Evolutionary conservation across 2,797 vertebrate species (phyloP), one percentile per base, ranked within the genome.

Genomic region (Taeniopygia guttata): DNA sequence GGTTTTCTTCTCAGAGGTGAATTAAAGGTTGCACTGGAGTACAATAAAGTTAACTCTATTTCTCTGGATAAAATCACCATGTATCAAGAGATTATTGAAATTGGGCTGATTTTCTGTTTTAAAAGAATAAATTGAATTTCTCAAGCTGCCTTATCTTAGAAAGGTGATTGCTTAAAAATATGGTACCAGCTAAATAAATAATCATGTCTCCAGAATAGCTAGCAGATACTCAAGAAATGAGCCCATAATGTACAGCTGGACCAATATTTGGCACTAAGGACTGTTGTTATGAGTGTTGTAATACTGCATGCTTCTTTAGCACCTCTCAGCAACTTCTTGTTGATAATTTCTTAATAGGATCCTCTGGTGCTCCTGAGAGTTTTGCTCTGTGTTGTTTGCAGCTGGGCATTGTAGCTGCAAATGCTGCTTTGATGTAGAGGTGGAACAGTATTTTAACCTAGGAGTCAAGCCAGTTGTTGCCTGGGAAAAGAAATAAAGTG

Each of bases 311-410:
- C 34, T 69, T 73, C 26, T 73, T 11, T 45, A 89, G 40, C 29
- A 58, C 16, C 27, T 51, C 49, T 67, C 0, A 0, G 23, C 54
- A 89, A 36, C 22, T 49, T 75, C 10, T 0, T 73, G 19, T 15
- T 54, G 55, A 73, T 75, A 30, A 14, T 80, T 90, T 77, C 32
- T 64, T 63, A 56, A 16, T 20, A 40, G 40, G 34, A 62, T 55
- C n/a, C 19, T 62, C 11, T 2, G 12, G 15, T 86, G 29, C 26
- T 76, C 18, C 29, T 56, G 29, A 29, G 52, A 68, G 38, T 36
- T 90, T 36, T 58, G 34, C 9, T 9, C 13, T 74, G 6, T 81
- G 14, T 15, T 72, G 48, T 66, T 72, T 84, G 45, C 30, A 64
- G 22, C n/a, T 92, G 75, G 73, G 68, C 19, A 3, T 45, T 81